phyloP scores from a whole-genome alignment of 2,113 vertebrate species.

The Pelecanus crispus region DNA sequence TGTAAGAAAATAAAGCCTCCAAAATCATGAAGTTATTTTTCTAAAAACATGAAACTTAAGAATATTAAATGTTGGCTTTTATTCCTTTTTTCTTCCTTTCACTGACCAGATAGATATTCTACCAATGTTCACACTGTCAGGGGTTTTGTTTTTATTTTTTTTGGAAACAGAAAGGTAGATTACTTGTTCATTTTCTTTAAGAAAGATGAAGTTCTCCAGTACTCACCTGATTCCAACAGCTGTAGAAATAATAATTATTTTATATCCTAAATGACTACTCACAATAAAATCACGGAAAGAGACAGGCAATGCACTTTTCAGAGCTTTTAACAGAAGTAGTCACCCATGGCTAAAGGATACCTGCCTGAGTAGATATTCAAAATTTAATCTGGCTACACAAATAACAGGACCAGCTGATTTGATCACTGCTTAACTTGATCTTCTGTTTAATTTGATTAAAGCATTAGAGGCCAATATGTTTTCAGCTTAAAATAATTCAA shows the following conservation, averaged over 20 bases:
- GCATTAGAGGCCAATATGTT: not conserved
- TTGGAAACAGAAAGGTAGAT: not conserved
- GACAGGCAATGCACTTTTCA: not conserved
- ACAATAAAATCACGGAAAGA: not conserved
- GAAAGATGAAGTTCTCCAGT: not conserved
- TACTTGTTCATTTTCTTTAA: not conserved
- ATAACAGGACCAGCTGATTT: not conserved
- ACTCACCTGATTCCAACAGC: not conserved
- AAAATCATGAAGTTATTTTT: not conserved
- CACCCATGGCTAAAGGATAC: not conserved
- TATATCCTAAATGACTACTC: not conserved
- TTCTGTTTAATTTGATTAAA: conserved; percentile 13
- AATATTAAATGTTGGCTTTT: not conserved
- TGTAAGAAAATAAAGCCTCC: not conserved
- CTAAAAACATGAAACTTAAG: not conserved
- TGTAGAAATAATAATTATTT: not conserved
- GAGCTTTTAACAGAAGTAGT: not conserved
- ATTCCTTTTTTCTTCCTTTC: not conserved
- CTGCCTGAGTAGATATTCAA: not conserved
- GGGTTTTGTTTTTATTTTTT: not conserved
- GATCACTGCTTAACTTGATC: conserved; percentile 20
- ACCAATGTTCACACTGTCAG: not conserved
- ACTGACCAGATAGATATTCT: not conserved
- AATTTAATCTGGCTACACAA: conserved; percentile 3
- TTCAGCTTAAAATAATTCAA: conserved; percentile 40